Conservation (phyloP, 2,113 vertebrate species). For the Neolamprologus caudopunctatus region DNA sequence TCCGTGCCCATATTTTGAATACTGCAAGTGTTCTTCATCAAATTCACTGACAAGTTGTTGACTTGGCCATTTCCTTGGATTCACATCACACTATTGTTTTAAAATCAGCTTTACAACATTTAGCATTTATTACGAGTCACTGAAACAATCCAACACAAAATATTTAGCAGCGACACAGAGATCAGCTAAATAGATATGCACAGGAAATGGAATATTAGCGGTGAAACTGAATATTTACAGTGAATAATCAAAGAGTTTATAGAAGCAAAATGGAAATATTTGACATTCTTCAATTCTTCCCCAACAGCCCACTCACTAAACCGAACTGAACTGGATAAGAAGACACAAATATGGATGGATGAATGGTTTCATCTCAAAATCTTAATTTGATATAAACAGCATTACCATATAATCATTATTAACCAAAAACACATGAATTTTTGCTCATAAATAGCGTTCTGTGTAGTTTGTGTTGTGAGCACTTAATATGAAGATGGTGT, state of each 20-base stretch:
- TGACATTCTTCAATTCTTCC: not conserved
- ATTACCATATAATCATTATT: not conserved
- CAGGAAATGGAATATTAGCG: not conserved
- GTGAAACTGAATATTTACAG: not conserved
- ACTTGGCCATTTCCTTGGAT: not conserved
- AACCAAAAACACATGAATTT: not conserved
- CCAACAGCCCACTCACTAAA: not conserved
- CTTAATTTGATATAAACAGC: not conserved
- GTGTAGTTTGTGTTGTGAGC: not conserved
- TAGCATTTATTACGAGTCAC: not conserved
- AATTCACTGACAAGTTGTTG: not conserved
- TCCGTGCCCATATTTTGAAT: not conserved
- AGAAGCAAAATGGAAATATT: not conserved
- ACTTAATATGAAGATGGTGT: not conserved
- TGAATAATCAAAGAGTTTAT: not conserved
- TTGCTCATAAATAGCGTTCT: not conserved
- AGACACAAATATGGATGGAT: not conserved
- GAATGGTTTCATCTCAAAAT: not conserved
- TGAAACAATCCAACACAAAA: not conserved
- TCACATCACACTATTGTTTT: not conserved
- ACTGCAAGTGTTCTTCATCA: not conserved
- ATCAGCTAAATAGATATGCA: not conserved
- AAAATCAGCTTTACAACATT: not conserved
- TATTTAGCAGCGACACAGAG: not conserved
- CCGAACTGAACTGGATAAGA: not conserved